Evolutionary conservation across 2,797 vertebrate genomes (phyloP), one percentile per base, ranked within the genome.

Genomic region (Cossypha caffra): DNA sequence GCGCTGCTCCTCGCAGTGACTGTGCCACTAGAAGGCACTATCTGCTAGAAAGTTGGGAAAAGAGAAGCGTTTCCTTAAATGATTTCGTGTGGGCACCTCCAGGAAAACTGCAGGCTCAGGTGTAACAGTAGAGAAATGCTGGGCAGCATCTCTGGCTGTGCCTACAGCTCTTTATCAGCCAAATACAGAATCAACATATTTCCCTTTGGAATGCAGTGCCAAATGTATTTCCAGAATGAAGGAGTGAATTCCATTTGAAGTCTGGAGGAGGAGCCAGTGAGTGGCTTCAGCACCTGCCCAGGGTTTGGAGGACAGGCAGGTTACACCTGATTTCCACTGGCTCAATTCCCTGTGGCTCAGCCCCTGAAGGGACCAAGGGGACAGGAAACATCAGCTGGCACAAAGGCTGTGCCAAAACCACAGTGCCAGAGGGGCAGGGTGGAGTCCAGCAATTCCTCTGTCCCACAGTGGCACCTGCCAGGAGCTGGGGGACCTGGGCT

Each of bases 11-110:
- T 31, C 8, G 9, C 40, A 35, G 24, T 9, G 25, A 7, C 25
- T 10, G 31, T 37, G 81, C 69, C 97, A 83, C 97, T 95, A 97
- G 97, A 96, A 94, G 96, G 96, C 97, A 96, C 54, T 29, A 3
- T 93, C 76, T 64, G 81, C 93, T n/a, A 79, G 73, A 61, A 40
- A 85, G 89, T 72, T 16, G 43, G 59, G 47, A 16, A 38, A 68
- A 63, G 16, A 5, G 23, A 58, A 38, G 45, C 1, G 15, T 29
- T 80, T 40, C 18, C 4, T 26, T 15, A 15, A 61, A 23, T 26
- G 42, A 86, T 47, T 63, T 61, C 33, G 2, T 1, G 37, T 7
- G 54, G 72, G 16, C 21, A 18, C 9, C 52, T 51, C 40, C 19
- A 24, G 79, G 26, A 28, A 20, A 52, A 1, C 33, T 20, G 37